Evolutionary conservation across 2,888 invertebrate genomes (phyloP).

Genomic region (Chloroclysta siterata): DNA sequence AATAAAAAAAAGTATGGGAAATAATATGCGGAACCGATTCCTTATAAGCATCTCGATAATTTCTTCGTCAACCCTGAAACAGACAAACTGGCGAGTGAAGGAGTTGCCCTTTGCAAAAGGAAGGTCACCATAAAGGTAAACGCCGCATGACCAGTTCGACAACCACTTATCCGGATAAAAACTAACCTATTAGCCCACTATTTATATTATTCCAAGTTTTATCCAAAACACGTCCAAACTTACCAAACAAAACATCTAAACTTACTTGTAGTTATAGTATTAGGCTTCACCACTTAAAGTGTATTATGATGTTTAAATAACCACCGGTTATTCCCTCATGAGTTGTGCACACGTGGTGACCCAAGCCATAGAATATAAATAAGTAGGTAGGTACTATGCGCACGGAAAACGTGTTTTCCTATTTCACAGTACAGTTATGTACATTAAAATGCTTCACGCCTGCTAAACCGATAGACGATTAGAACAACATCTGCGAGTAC

Average conservation of each 20-base stretch:
- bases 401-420: constrained; percentile 10
- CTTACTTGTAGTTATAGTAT: too few species aligned
- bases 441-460: constrained; percentile 17
- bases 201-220: too few species aligned
- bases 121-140: constrained; percentile 36
- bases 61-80: constrained; percentile 31
- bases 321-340: not conserved
- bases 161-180: not conserved
- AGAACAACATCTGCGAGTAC: not conserved
- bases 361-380: not conserved
- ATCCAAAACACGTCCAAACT: too few species aligned
- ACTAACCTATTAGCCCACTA: too few species aligned
- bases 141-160: constrained; percentile 2
- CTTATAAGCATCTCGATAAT: constrained; percentile 32
- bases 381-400: not conserved
- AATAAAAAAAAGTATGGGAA: not conserved
- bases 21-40: constrained; percentile 7
- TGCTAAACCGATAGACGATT: constrained; percentile 11
- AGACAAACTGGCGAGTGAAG: constrained; percentile 14
- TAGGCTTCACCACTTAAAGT: too few species aligned
- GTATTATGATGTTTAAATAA: too few species aligned
- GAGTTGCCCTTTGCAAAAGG: constrained; percentile 31
- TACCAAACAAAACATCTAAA: too few species aligned
- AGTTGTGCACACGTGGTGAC: constrained; percentile 14
- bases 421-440: constrained; percentile 13